Base-by-base conservation (phyloP, 2,113 vertebrate genomes). In the Ardeotis arabs region DNA sequence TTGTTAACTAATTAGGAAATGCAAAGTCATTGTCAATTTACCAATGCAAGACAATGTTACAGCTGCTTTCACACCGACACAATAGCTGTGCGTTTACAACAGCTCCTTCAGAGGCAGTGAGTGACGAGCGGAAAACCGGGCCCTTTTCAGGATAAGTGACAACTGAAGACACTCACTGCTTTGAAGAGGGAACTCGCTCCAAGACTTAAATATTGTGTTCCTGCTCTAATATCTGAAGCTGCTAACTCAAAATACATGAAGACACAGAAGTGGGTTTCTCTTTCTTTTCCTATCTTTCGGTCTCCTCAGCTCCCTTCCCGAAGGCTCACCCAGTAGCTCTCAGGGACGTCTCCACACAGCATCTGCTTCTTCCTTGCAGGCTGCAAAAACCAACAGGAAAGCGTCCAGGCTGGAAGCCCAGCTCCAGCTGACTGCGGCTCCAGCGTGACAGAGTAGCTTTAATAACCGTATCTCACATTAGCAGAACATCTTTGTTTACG, bases 401-500 rank as follows among this genome's bases (percentile, higher is more conserved):
- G 7, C 1, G 1, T 1, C 6, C 44, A 1, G 4, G 6, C 33
- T 39, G 67, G 17, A 0, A 31, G 64, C 33, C 24, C 66, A 2
- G 67, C 79, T 67, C 20, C 63, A 55, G 76, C 58, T 33, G 62
- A 10, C 72, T 17, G 2, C 5, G 5, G 79, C 84, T 68, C 10
- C 79, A 31, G 70, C 7, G 1, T 10, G 28, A 7, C 35, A 27
- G 55, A 0, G 16, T 3, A 3, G 7, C 79, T 75, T 53, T 64
- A 77, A 76, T 12, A 69, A 21, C 68, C 15, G 0, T 2, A 44
- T 18, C 85, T 47, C 84, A 23, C 33, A 19, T 31, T 45, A 83
- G 80, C 84, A 91, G 83, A 91, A 89, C 95, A 91, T 76, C 86
- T 94, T 84, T 97, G 91, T 94, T 97, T 94, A 80, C 6, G 8